Conservation (phyloP, 2,113 vertebrate genomes). For the Shinisaurus crocodilurus region DNA sequence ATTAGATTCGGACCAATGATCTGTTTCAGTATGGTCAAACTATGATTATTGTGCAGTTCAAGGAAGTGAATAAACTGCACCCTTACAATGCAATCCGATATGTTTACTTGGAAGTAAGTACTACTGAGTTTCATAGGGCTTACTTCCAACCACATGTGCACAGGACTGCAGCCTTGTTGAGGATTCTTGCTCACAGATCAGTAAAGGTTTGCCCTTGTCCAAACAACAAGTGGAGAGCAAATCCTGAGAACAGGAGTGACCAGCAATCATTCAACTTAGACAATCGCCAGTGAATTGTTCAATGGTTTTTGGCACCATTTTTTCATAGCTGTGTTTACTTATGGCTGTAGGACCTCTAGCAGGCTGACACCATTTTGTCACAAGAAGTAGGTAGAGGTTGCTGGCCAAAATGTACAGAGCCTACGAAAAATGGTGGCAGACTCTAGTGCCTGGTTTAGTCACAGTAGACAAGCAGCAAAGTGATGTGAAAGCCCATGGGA, state of each 20-base stretch:
- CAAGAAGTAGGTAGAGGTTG: background rate
- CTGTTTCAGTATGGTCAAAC: background rate
- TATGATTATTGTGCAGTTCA: background rate
- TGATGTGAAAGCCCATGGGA: background rate
- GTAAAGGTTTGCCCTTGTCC: background rate
- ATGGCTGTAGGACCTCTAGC: background rate
- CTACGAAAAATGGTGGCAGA: background rate
- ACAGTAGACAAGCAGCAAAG: background rate
- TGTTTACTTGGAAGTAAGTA: background rate
- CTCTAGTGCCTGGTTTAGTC: background rate
- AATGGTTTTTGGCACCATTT: background rate
- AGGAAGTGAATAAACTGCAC: background rate
- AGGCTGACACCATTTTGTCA: background rate
- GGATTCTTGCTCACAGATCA: background rate
- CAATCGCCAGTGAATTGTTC: background rate
- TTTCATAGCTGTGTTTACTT: background rate
- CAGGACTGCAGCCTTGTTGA: background rate
- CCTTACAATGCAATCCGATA: background rate
- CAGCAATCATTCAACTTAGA: background rate
- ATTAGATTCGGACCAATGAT: background rate
- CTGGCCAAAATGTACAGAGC: background rate
- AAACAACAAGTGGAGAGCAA: background rate
- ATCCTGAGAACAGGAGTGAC: background rate
- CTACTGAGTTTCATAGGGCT: background rate
- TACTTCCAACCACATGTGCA: background rate